Evolutionary conservation across 2,113 vertebrate species (phyloP), one percentile per base, ranked within the genome.

Genomic region (Vidua chalybeata): DNA sequence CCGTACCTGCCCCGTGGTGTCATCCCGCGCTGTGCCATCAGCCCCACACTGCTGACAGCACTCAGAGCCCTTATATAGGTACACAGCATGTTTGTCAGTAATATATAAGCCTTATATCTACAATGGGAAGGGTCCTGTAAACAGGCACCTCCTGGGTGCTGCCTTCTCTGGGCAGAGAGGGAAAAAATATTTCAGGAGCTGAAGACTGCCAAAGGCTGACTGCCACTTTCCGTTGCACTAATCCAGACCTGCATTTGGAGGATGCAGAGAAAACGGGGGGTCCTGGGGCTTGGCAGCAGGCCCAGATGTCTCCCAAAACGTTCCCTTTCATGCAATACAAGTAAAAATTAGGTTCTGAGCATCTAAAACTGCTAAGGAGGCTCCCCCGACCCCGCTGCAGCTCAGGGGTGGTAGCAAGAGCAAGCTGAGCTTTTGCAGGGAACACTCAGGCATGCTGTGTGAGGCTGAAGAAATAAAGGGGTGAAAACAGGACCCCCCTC

Each of bases 1-100:
- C 59, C 0, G 6, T 10, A 5, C 33, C 56, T 35, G 74, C 23
- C 55, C 68, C 74, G 14, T 2, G 18, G 27, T 77, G 33, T 37
- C 19, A 1, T 7, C 30, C 11, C 13, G 4, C 0, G 0, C 8
- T 55, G 51, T 16, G 23, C 45, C 11, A 2, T 51, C 89, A 81
- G 51, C 37, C 46, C 33, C 2, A 17, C 5, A 0, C 14, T 48
- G 24, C 56, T 19, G 5, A 6, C 33, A 45, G 46, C 46, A 4
- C 61, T 55, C 3, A 5, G 43, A 75, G 26, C n/a, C 69, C 66
- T 48, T 3, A 5, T 3, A 52, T 0, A 45, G 18, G 17, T 8
- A 22, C 2, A 22, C 0, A 13, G 24, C 35, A 8, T 17, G 31
- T 21, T 26, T 28, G 13, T 15, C 37, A 52, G 33, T 12, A n/a